These are phyloP conservation scores for Cyclopterus lumpus DNA, from an alignment of 2,797 vertebrate species.

Conservation along the genomic window DNA sequence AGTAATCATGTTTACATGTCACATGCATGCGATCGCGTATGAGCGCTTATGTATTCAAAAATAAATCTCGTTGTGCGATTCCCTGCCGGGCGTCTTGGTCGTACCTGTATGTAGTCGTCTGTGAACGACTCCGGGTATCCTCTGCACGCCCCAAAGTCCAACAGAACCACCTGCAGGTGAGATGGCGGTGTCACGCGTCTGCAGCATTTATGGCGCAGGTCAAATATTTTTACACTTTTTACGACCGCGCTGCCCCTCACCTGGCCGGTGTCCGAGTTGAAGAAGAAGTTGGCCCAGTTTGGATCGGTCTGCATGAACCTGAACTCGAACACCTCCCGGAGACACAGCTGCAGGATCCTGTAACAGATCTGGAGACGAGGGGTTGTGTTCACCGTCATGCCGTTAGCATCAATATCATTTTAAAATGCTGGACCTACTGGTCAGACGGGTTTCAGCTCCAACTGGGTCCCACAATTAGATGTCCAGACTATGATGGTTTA, in stretches of 20 bases:
- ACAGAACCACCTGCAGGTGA: constrained; percentile 82
- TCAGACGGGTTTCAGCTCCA: neutral
- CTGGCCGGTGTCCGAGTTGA: constrained; percentile 85
- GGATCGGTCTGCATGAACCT: constrained; percentile 96
- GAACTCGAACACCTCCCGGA: constrained; percentile 92
- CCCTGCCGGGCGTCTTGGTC: neutral
- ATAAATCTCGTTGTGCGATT: constrained; percentile 33
- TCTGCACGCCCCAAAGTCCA: constrained; percentile 92
- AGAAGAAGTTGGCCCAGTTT: constrained; percentile 96
- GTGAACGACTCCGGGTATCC: constrained; percentile 87
- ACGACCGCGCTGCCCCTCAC: constrained; percentile 63
- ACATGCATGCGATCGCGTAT: neutral
- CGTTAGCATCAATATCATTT: neutral
- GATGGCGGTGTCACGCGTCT: neutral
- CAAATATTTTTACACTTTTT: neutral
- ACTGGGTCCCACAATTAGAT: constrained; percentile 5
- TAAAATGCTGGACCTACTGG: neutral
- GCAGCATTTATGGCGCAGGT: neutral
- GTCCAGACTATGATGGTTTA: neutral
- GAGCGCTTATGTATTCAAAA: constrained; percentile 38
- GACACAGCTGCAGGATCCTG: constrained; percentile 88
- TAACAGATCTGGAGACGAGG: constrained; percentile 83
- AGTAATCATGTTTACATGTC: neutral
- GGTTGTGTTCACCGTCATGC: neutral
- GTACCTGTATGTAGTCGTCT: constrained; percentile 91